A percentile compares a stretch with the other conserved stretches of the same genome.
phyloP scores from a whole-genome alignment of 2,888 invertebrate species.

The Anarsia innoxiella region DNA sequence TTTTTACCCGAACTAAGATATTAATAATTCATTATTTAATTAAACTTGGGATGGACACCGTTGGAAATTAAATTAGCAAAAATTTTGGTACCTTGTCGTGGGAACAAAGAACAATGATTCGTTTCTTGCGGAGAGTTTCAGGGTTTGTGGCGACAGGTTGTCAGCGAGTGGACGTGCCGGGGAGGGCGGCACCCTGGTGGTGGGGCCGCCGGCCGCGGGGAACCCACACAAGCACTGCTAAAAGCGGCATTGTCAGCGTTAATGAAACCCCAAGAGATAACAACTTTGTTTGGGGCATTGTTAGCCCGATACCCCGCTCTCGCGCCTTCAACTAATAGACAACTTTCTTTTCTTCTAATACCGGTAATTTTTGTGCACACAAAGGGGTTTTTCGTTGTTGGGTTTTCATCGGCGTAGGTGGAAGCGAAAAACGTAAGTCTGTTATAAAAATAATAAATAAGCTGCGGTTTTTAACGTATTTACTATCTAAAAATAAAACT shows the following conservation, averaged over 20 bases:
- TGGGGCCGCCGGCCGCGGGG: background rate
- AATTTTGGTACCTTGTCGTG: no score
- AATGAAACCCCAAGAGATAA: conserved; percentile 32
- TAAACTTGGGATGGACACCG: background rate
- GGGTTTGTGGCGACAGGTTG: background rate
- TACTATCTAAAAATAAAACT: no score
- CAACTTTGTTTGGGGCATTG: conserved; percentile 26
- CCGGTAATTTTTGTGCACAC: background rate
- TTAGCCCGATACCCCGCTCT: background rate
- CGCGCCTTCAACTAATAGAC: background rate
- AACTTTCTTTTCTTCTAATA: conserved; percentile 2
- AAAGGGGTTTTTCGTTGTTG: background rate
- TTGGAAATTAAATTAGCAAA: background rate
- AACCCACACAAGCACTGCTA: conserved; percentile 25
- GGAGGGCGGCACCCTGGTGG: no score
- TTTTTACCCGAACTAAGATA: no score
- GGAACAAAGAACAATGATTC: background rate
- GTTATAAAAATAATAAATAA: no score
- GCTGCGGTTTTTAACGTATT: no score
- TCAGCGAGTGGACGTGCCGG: background rate
- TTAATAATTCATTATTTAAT: conserved; percentile 9
- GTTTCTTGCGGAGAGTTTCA: background rate
- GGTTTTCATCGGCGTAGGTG: no score
- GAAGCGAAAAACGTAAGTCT: no score
- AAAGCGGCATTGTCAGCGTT: conserved; percentile 34